Evolutionary conservation across 2,797 vertebrate genomes (phyloP).

Genomic region (Syndactyla subalaris): DNA sequence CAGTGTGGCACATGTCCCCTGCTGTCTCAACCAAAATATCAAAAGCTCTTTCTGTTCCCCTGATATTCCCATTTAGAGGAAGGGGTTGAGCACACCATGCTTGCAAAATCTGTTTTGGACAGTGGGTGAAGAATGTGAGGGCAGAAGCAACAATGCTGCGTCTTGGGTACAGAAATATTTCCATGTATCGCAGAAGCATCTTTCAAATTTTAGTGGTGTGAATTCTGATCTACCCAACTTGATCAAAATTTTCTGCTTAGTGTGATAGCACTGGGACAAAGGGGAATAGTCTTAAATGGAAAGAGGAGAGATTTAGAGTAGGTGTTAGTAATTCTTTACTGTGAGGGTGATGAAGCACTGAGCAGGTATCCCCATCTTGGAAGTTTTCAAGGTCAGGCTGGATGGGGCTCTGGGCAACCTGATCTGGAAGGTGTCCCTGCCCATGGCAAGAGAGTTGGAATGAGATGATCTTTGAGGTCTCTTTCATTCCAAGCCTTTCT

Average conservation of each 20-base stretch:
- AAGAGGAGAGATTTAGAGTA: not conserved
- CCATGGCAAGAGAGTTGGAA: not conserved
- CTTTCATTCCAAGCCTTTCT: not conserved
- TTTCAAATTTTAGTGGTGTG: not conserved
- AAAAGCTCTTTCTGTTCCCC: not conserved
- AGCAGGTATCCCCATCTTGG: not conserved
- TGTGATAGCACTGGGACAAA: not conserved
- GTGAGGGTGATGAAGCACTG: not conserved
- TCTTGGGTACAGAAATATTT: not conserved
- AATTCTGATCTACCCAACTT: not conserved
- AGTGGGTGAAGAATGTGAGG: not conserved
- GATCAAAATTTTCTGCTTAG: not conserved
- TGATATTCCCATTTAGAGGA: not conserved
- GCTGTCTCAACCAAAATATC: not conserved
- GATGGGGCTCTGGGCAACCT: not conserved
- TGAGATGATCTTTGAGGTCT: not conserved
- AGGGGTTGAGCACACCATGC: rapidly evolving
- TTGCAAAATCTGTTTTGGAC: not conserved
- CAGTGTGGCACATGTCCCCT: not conserved
- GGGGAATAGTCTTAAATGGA: not conserved
- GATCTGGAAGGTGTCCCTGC: not conserved
- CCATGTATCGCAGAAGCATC: not conserved
- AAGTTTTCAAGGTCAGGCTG: not conserved
- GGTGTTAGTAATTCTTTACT: not conserved
- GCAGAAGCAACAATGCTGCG: not conserved